phyloP scores from a whole-genome alignment of 2,797 vertebrate species.

The Onychomys leucogaster region DNA sequence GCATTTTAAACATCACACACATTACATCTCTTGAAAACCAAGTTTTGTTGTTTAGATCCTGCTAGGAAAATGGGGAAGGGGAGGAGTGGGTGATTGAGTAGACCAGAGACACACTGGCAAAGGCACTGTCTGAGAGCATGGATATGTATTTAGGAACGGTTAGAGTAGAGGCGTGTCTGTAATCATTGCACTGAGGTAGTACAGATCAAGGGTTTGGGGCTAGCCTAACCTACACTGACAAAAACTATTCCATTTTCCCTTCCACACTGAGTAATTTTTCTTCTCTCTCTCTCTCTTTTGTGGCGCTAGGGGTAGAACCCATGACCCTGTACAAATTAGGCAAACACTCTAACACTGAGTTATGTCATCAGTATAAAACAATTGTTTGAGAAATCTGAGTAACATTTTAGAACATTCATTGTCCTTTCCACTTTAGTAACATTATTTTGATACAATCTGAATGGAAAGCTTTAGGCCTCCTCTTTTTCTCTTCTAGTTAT shows the following conservation, averaged over 20 bases:
- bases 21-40: constrained; percentile 27
- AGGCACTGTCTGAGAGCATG: constrained; percentile 1
- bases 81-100: neutral
- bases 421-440: neutral
- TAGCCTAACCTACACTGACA: neutral
- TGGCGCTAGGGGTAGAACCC: too few relatives aligned
- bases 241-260: neutral
- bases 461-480: constrained; percentile 7
- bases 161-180: neutral
- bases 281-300: neutral
- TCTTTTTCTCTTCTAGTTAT: neutral
- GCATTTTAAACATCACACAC: neutral
- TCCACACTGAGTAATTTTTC: neutral
- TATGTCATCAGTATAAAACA: neutral
- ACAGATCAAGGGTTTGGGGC: neutral
- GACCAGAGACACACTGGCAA: neutral
- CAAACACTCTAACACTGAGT: too few relatives aligned
- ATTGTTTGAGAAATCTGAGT: neutral
- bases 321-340: neutral
- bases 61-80: neutral
- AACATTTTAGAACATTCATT: constrained; percentile 15
- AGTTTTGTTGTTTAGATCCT: neutral
- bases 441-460: neutral
- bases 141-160: neutral
- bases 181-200: neutral